Percentiles rank a stretch among this genome's conserved stretches.
These are phyloP conservation scores for Natrix natrix DNA, from an alignment of 2,797 vertebrate genomes.

Conservation along the genomic window DNA sequence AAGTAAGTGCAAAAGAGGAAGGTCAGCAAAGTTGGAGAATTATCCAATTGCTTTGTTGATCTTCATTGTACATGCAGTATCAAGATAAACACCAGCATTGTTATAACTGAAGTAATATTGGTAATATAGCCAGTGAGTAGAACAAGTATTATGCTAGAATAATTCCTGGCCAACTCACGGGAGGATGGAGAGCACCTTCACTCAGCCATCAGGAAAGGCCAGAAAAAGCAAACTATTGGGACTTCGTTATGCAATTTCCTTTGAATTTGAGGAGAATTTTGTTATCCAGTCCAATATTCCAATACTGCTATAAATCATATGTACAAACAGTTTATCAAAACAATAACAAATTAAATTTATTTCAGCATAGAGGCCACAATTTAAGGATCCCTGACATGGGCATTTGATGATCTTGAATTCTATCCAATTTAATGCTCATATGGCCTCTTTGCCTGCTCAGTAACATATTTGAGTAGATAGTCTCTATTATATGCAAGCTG, in stretches of 20 bases:
- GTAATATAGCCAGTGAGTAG: neutral
- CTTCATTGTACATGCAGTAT: neutral
- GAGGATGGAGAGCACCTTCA: neutral
- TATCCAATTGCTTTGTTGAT: neutral
- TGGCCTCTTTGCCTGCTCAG: neutral
- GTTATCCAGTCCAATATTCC: neutral
- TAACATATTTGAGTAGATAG: neutral
- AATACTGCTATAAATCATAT: neutral
- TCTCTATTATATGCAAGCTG: neutral
- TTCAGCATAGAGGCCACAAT: neutral
- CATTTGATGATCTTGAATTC: neutral
- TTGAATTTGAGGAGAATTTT: neutral
- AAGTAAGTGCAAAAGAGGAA: neutral
- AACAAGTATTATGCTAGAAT: neutral
- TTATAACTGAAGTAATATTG: neutral
- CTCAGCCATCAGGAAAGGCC: neutral
- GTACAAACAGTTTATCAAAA: neutral
- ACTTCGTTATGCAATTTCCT: neutral
- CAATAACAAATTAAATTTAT: neutral
- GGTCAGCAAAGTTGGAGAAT: neutral
- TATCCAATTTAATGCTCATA: neutral
- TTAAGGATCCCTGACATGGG: no score
- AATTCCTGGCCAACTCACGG: neutral
- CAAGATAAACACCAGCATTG: neutral
- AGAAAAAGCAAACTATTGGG: neutral